These are phyloP conservation scores for Plodia interpunctella DNA, from an alignment of 1,140 invertebrate genomes.

Conservation along the genomic window DNA sequence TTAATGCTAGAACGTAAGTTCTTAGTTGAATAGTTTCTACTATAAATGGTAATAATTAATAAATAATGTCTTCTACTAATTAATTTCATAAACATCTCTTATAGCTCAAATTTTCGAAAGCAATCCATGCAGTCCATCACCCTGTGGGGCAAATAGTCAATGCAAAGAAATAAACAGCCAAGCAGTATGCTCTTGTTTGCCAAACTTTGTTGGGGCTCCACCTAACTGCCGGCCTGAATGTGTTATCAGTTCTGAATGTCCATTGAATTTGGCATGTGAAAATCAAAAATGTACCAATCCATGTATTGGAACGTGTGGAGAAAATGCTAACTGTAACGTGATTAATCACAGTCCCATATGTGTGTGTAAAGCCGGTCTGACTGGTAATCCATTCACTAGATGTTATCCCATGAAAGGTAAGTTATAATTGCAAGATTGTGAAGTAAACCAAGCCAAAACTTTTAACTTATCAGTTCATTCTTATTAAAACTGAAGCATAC, in stretches of 20 bases:
- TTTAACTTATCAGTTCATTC: too few species aligned
- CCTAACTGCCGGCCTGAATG: conserved; percentile 85
- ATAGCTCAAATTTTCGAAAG: conserved; percentile 47
- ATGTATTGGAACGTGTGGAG: conserved; percentile 84
- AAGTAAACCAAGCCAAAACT: too few species aligned
- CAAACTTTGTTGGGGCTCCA: conserved; percentile 84
- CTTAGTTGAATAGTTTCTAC: background rate
- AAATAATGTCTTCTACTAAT: conserved; percentile 7
- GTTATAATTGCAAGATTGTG: conserved; percentile 19
- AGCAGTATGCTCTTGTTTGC: conserved; percentile 84
- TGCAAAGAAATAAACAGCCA: conserved; percentile 82
- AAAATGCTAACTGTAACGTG: conserved; percentile 86
- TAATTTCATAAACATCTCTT: conserved; percentile 10
- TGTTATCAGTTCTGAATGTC: conserved; percentile 84
- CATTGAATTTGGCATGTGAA: conserved; percentile 80
- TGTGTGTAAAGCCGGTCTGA: conserved; percentile 80
- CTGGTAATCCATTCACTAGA: conserved; percentile 83
- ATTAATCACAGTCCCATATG: conserved; percentile 87
- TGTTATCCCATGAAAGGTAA: conserved; percentile 80
- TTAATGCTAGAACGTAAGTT: conserved; percentile 77
- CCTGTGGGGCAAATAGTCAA: conserved; percentile 86
- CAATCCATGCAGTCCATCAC: conserved; percentile 80
- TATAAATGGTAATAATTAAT: conserved; percentile 1
- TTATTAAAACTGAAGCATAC: background rate
- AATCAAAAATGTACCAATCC: conserved; percentile 83